These are phyloP conservation scores for Saiga tatarica DNA, from an alignment of 2,113 vertebrate species.

Conservation along the genomic window DNA sequence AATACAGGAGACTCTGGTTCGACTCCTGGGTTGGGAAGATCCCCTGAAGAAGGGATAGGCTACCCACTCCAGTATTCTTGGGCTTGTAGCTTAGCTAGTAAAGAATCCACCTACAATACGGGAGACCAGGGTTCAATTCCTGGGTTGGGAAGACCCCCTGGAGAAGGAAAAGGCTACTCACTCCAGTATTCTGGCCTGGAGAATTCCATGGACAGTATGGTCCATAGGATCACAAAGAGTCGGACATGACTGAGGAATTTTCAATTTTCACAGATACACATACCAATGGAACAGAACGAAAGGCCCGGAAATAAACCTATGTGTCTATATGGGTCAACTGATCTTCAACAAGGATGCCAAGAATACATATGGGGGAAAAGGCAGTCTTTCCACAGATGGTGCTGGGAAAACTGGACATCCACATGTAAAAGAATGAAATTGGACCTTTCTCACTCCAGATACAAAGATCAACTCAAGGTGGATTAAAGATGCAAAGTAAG, in stretches of 20 bases:
- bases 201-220: not conserved
- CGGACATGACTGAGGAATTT: not conserved
- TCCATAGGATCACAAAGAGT: not conserved
- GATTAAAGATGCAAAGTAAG: not conserved
- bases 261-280: not conserved
- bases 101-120: fast-evolving
- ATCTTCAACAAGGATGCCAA: not conserved
- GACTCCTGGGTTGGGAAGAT: not conserved
- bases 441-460: not conserved
- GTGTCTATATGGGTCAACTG: not conserved
- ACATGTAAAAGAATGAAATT: not conserved
- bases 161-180: not conserved
- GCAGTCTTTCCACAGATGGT: not conserved
- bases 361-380: not conserved
- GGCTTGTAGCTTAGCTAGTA: not conserved
- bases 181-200: not conserved
- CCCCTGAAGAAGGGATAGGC: not conserved
- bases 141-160: not conserved
- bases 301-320: not conserved
- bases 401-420: not conserved
- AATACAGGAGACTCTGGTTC: not conserved
- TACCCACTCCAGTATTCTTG: not conserved
- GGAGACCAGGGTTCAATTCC: not conserved
- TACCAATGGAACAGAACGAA: not conserved
- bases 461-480: not conserved